Percentiles rank a stretch among this genome's conserved stretches.
Evolutionary conservation across 2,888 invertebrate genomes (phyloP).

Genomic region (Maniola hyperantus): DNA sequence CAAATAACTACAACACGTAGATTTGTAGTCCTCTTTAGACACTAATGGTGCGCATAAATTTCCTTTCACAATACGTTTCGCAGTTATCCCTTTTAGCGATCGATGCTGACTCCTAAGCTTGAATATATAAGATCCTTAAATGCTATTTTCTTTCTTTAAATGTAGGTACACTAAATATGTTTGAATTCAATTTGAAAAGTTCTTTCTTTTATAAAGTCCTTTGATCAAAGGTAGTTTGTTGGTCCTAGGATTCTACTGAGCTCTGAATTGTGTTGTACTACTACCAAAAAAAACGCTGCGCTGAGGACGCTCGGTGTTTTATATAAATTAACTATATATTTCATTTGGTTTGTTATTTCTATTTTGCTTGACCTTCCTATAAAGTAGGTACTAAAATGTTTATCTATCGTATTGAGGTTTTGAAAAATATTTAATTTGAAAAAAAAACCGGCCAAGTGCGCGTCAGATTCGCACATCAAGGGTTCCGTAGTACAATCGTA

Average conservation of each 20-base stretch:
- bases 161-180: background rate
- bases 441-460: too few relatives aligned
- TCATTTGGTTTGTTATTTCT: too few relatives aligned
- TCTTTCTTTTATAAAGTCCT: background rate
- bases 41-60: conserved; percentile 54
- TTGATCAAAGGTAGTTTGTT: background rate
- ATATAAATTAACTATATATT: background rate
- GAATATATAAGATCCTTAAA: conserved; percentile 22
- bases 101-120: conserved; percentile 36
- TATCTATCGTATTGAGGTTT: too few relatives aligned
- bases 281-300: background rate
- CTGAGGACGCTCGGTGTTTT: background rate
- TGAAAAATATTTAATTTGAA: background rate
- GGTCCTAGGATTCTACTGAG: background rate
- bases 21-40: conserved; percentile 46
- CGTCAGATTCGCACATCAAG: too few relatives aligned
- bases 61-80: conserved; percentile 41
- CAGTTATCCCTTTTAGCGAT: conserved; percentile 39
- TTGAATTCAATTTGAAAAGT: background rate
- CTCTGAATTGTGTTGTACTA: background rate
- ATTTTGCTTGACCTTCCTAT: too few relatives aligned
- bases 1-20: conserved; percentile 61
- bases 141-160: conserved; percentile 12
- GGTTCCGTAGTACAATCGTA: too few relatives aligned
- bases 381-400: too few relatives aligned